Conservation (phyloP, 1,140 invertebrate genomes). For the Nasonia vitripennis region DNA sequence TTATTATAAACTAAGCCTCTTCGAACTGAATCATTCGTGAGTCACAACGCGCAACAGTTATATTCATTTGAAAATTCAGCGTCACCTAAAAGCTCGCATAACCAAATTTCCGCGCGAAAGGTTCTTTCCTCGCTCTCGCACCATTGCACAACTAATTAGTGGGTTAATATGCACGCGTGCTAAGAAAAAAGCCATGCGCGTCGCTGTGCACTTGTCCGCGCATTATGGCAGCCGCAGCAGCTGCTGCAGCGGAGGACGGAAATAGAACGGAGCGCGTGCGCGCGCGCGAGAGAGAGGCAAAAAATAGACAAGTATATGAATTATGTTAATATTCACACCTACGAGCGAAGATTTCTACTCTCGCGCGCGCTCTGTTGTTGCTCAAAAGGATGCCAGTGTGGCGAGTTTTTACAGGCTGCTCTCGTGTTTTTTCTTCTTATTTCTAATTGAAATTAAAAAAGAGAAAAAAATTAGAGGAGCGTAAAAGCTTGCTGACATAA, state of each 20-base stretch:
- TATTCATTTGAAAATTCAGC: too few relatives aligned
- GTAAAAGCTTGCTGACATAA: not conserved
- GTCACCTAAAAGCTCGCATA: not conserved
- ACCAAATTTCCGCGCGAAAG: not conserved
- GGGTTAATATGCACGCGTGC: slow-evolving; percentile 12
- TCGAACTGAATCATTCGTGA: not conserved
- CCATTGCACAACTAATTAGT: slow-evolving; percentile 45
- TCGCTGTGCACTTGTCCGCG: not conserved
- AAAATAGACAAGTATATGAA: slow-evolving; percentile 29
- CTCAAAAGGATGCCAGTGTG: slow-evolving; percentile 1
- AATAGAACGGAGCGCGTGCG: slow-evolving; percentile 16
- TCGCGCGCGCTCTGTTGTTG: not conserved
- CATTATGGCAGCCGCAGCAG: not conserved
- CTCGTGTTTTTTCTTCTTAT: not conserved
- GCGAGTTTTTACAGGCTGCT: not conserved
- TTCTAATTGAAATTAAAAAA: not conserved
- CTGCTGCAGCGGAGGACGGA: not conserved
- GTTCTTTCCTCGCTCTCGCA: not conserved
- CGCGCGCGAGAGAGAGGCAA: not conserved
- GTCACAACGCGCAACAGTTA: not conserved
- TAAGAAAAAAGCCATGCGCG: not conserved
- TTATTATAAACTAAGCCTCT: not conserved
- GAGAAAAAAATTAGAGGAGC: not conserved
- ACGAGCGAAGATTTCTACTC: slow-evolving; percentile 8
- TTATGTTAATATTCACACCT: slow-evolving; percentile 46